Conservation (phyloP, 2,888 invertebrate species). For the Cheilosia grossa region DNA sequence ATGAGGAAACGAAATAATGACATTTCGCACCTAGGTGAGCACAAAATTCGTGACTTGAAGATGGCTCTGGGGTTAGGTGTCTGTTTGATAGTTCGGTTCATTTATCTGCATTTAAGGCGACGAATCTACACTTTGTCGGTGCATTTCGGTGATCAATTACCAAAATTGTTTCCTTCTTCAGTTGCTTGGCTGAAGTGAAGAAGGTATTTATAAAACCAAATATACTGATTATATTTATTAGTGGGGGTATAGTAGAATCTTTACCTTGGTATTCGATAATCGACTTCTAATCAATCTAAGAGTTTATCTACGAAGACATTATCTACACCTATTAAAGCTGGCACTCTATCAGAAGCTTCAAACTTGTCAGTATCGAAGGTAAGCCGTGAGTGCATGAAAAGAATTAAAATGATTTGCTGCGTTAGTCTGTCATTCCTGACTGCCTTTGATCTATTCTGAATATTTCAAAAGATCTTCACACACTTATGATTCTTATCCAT, state of each 20-base stretch:
- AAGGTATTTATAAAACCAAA: background rate
- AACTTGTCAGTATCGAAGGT: too few relatives aligned
- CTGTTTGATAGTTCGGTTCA: constrained; percentile 4
- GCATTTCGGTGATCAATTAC: constrained; percentile 13
- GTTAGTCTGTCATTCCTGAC: too few relatives aligned
- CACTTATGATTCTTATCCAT: constrained; percentile 1
- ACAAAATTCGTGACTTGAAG: constrained; percentile 45
- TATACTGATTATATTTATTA: too few relatives aligned
- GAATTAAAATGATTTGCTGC: too few relatives aligned
- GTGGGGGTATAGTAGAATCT: background rate
- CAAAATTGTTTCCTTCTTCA: constrained; percentile 5
- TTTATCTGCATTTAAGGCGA: constrained; percentile 6
- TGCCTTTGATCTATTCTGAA: background rate
- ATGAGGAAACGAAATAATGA: constrained; percentile 15
- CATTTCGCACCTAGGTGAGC: constrained; percentile 17
- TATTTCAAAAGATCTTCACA: background rate
- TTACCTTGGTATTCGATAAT: background rate
- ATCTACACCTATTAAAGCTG: too few relatives aligned
- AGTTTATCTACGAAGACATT: too few relatives aligned
- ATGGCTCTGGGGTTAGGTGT: constrained; percentile 18
- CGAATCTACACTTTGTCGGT: constrained; percentile 24
- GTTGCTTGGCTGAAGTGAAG: background rate
- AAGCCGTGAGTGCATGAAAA: too few relatives aligned
- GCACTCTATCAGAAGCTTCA: too few relatives aligned
- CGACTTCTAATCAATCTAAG: background rate